Evolutionary conservation across 2,113 vertebrate genomes (phyloP).

Genomic region (Pterocles burchelli): DNA sequence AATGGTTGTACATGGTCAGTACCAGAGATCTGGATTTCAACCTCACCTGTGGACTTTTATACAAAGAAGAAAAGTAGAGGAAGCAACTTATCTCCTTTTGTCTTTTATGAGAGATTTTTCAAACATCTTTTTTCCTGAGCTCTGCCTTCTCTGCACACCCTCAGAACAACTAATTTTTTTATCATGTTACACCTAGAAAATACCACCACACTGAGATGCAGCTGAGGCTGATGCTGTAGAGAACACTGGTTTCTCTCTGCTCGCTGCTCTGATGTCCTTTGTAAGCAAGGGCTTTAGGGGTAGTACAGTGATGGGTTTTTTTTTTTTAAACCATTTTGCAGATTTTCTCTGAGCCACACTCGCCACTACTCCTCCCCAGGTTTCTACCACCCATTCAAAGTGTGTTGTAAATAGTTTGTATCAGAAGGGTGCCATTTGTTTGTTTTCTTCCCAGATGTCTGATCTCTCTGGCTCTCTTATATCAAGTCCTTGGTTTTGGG

Average conservation of each 20-base stretch:
- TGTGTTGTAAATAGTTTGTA: accelerated
- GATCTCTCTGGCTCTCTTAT: not conserved
- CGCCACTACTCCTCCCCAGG: not conserved
- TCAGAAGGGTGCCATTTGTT: not conserved
- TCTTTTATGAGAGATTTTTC: not conserved
- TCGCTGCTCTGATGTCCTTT: not conserved
- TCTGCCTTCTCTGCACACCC: not conserved
- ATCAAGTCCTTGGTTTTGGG: not conserved
- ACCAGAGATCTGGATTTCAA: not conserved
- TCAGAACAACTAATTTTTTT: not conserved
- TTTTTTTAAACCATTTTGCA: not conserved
- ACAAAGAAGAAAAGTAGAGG: not conserved
- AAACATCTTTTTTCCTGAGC: not conserved
- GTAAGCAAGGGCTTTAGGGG: not conserved
- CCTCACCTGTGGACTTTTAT: not conserved
- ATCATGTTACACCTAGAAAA: not conserved
- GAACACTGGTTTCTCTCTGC: not conserved
- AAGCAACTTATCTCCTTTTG: not conserved
- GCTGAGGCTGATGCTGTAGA: not conserved
- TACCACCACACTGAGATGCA: not conserved
- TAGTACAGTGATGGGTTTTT: not conserved
- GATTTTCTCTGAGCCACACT: not conserved
- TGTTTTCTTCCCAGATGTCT: not conserved
- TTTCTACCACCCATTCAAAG: not conserved
- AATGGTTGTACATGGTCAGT: accelerated